Base-by-base conservation (phyloP, 2,113 vertebrate species). In the Gavia stellata region DNA sequence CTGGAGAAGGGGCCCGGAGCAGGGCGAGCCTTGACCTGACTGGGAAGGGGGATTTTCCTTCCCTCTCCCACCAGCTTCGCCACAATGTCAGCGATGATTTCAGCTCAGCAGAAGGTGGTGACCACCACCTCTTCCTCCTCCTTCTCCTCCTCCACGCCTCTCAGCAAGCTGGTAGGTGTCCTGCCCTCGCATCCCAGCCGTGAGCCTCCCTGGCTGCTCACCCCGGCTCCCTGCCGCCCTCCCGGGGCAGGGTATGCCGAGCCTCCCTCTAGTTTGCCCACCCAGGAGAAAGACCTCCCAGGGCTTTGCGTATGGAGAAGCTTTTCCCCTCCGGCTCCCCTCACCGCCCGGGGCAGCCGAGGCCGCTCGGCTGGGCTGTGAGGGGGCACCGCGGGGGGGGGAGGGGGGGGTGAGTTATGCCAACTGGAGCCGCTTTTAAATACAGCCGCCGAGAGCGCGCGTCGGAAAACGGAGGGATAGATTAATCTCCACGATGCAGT, bases 21-120 rank as follows among this genome's bases (percentile, higher is more conserved):
- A 56, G 12, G 21, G 19, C 2, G 6, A 75, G 68, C 45, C 47
- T 67, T 53, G 52, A 36, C 24, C 33, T 94, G 14, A 17, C 14
- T 12, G 52, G 33, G 53, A 45, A 70, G 24, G 14, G 4, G 3
- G 3, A 38, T 78, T 95, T 91, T 74, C 10, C 59, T 73, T 52
- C 52, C 23, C 3, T 74, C 36, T 78, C 29, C 72, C 15, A 12
- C 11, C 8, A 9, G 8, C 20, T 95, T 65, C 89, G 71, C 87
- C 85, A 90, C 71, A 8, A 97, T 97, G 95, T 98, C 96, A 2
- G 94, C 98, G 94, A 97, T 98, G 85, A 97, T 98, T 74, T 97
- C 92, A 47, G 96, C 98, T 81, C 97, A 98, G 29, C 84, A 98
- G 50, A 98, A 97, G 94, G 96, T 98, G 94, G 96, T 98, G 63